Evolutionary conservation across 1,140 invertebrate species (phyloP), one percentile per base, ranked within the genome.

Genomic region (Sitobion miscanthi): DNA sequence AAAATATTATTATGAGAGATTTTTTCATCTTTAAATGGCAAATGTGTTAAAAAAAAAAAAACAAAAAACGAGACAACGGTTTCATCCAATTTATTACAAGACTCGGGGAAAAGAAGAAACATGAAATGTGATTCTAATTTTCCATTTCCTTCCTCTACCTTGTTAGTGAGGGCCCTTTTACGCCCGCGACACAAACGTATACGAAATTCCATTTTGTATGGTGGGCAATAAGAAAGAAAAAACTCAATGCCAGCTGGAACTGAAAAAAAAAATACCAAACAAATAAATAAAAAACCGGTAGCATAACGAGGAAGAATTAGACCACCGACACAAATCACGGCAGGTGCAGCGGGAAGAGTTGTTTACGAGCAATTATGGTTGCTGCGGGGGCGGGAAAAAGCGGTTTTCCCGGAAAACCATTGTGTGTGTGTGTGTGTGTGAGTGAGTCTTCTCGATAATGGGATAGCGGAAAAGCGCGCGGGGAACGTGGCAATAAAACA

Each of bases 71-170:
- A 14, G 30, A 89, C 49, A 69, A 82, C 17, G 25, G 57, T 82
- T 49, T 77, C 52, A 91, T 91, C 69, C 90, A 91, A 91, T 91
- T 91, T 91, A 91, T 91, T 92, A 49, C 23, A 83, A 83, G 52
- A 38, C 45, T 52, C 77, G 47, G 23, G 62, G 77, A 77, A 47
- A 82, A 57, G 49, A 57, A 92, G 4, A 92, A 92, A 83, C 69
- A 77, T 92, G 91, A 92, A 92, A 92, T 92, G 77, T 92, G 91
- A 92, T 92, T 92, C 91, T 83, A 92, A 92, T 92, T 92, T 92
- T 92, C 69, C 77, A 82, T 92, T 82, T 83, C 47, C 45, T 82
- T 30, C 62, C 25, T 82, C 1, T 82, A 23, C 25, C 90, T 91
- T 91, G 62, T 91, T 91, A 91, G 42, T 30, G 35, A 42, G 57